Evolutionary conservation across 2,888 invertebrate species (phyloP), one percentile per base, ranked within the genome.

Genomic region (Ectemnius lituratus): DNA sequence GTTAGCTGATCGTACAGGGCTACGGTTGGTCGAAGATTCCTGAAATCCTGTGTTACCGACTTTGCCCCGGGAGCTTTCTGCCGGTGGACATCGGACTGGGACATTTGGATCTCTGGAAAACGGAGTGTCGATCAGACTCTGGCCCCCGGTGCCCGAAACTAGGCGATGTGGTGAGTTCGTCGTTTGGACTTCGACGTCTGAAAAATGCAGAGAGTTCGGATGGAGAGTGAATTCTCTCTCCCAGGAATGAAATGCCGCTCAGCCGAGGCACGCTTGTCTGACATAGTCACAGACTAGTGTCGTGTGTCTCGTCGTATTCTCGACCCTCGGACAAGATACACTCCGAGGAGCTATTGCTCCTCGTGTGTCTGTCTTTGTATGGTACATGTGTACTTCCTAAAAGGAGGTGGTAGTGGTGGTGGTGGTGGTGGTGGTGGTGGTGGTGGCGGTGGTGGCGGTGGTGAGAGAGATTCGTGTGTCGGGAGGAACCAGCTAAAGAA

Each of bases 61-160:
- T 75, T 82, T 83, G 75, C 75, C 78, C 70, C 76, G 85, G 81
- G 79, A 69, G 16, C 65, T 46, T 37, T 87, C 86, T 76, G 86
- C 87, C 67, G 88, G 86, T 28, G 88, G 88, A 73, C 88, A 88
- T 76, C 85, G 87, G 73, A 90, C 85, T 71, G 90, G 88, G 81
- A 89, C 84, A 83, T 86, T 90, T 60, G 90, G 89, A 79, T 90
- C 90, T 79, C 91, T 90, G 86, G 88, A 89, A 88, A 90, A 90
- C 84, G 90, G 90, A 86, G 88, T 89, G 88, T 91, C 88, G 86
- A 91, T 91, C 80, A 91, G 87, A 88, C 87, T 89, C 84, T 88
- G 88, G 68, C 85, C 88, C 78, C 85, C 88, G 83, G 65, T 78
- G 82, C 81, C 75, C 67, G 87, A 79, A 27, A 84, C 84, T 81